Evolutionary conservation across 2,888 invertebrate genomes (phyloP).

Genomic region (Drosophila ezoana): DNA sequence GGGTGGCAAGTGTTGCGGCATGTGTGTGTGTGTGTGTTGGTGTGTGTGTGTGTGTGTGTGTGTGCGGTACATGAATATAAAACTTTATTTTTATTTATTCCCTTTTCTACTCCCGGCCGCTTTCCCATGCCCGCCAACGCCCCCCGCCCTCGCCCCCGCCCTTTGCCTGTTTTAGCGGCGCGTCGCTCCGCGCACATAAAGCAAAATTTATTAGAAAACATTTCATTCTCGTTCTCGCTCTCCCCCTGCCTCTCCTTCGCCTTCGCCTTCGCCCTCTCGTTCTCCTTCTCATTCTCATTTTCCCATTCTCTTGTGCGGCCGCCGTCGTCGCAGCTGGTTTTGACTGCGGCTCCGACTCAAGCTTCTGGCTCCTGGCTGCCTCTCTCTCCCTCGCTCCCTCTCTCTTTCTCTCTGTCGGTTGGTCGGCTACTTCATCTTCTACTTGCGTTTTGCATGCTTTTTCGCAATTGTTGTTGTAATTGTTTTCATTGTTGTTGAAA

Average conservation of each 20-base stretch:
- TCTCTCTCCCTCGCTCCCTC: not conserved
- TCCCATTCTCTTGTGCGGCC: constrained; percentile 34
- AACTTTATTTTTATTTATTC: constrained; percentile 81
- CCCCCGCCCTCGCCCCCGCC: constrained; percentile 2
- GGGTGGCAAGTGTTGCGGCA: constrained; percentile 77
- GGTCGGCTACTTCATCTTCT: constrained; percentile 76
- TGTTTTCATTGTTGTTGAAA: constrained; percentile 77
- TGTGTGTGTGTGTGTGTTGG: constrained; percentile 52
- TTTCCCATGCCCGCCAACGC: constrained; percentile 20
- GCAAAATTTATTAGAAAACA: constrained; percentile 85
- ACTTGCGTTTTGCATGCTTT: constrained; percentile 83
- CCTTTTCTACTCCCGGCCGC: constrained; percentile 64
- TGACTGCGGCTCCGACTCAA: constrained; percentile 55
- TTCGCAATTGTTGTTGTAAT: constrained; percentile 83
- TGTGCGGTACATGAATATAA: constrained; percentile 78
- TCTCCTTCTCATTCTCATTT: constrained; percentile 18
- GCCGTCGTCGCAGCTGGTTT: constrained; percentile 58
- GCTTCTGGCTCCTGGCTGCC: constrained; percentile 27
- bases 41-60: constrained; percentile 58
- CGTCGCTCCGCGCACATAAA: constrained; percentile 81
- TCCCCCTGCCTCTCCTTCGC: constrained; percentile 19
- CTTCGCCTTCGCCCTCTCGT: not conserved
- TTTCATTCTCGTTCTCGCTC: constrained; percentile 77
- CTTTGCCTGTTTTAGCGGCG: constrained; percentile 21
- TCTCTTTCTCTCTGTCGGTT: constrained; percentile 17